These are phyloP conservation scores for Chrysolina americana DNA, from an alignment of 2,888 invertebrate species.

Conservation along the genomic window DNA sequence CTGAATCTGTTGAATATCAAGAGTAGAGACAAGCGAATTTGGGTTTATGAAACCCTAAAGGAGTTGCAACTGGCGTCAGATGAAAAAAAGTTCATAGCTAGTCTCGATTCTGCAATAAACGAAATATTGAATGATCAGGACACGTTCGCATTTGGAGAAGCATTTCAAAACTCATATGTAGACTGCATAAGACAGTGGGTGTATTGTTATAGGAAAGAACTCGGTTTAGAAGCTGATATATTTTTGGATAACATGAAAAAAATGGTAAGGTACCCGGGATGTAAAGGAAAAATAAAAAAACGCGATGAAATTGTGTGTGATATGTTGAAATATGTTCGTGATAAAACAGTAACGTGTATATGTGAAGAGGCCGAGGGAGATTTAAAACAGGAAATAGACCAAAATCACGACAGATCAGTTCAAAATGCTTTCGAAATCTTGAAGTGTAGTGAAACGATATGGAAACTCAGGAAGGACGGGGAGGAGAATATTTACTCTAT, in stretches of 20 bases:
- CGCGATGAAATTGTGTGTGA: constrained; percentile 16
- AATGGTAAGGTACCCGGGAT: constrained; percentile 4
- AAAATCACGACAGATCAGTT: not conserved
- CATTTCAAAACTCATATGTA: constrained; percentile 12
- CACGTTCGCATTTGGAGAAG: constrained; percentile 11
- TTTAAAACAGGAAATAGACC: constrained; percentile 13
- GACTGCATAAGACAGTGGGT: constrained; percentile 20
- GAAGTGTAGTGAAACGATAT: not conserved
- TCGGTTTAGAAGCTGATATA: constrained; percentile 5
- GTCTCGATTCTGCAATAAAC: constrained; percentile 11
- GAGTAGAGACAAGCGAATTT: constrained; percentile 9
- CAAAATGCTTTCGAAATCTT: not conserved
- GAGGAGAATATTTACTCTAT: constrained; percentile 1
- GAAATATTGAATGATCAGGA: constrained; percentile 9
- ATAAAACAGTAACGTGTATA: constrained; percentile 16
- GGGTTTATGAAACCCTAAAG: constrained; percentile 4
- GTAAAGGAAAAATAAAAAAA: constrained; percentile 5
- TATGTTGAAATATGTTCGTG: constrained; percentile 11
- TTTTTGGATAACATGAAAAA: constrained; percentile 18
- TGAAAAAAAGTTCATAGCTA: not conserved
- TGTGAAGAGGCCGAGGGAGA: constrained; percentile 9
- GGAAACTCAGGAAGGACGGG: not conserved
- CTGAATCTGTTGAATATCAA: constrained; percentile 1
- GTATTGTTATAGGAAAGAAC: constrained; percentile 20
- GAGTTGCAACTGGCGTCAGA: constrained; percentile 6